Conservation (phyloP, 2,888 invertebrate species). For the Sphaerolaimus hirsutus region DNA sequence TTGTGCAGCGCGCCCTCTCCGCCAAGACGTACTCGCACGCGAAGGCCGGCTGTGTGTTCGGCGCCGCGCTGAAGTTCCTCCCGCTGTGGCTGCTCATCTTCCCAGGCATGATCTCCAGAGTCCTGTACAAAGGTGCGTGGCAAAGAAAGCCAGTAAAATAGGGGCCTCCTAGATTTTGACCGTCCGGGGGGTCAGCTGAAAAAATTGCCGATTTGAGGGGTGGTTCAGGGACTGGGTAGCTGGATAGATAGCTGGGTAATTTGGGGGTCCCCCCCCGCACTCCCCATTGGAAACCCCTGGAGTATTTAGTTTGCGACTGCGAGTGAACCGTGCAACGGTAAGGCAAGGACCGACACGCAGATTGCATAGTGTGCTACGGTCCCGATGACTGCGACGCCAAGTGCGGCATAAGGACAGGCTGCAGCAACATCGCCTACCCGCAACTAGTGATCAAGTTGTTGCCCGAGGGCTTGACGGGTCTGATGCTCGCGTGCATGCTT, state of each 20-base stretch:
- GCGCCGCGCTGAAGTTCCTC: constrained; percentile 30
- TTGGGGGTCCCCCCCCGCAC: too few species aligned
- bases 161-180: too few species aligned
- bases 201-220: too few species aligned
- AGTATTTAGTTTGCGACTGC: too few species aligned
- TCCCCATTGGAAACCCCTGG: too few species aligned
- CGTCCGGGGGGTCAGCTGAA: too few species aligned
- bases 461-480: constrained; percentile 24
- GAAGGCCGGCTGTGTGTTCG: constrained; percentile 32
- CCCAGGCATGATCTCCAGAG: constrained; percentile 33
- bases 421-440: constrained; percentile 35
- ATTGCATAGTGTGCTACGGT: constrained; percentile 32
- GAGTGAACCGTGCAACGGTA: too few species aligned
- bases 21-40: constrained; percentile 32
- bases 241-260: too few species aligned
- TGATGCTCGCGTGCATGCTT: constrained; percentile 34
- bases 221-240: too few species aligned
- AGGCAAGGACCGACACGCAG: too few species aligned
- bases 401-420: constrained; percentile 30
- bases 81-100: constrained; percentile 32
- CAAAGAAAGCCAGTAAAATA: too few species aligned
- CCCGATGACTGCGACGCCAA: constrained; percentile 29
- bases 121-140: constrained; percentile 31
- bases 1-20: constrained; percentile 31
- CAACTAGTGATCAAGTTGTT: constrained; percentile 31